Conservation (phyloP, 2,113 vertebrate species). For the Microcebus tavaratra region DNA sequence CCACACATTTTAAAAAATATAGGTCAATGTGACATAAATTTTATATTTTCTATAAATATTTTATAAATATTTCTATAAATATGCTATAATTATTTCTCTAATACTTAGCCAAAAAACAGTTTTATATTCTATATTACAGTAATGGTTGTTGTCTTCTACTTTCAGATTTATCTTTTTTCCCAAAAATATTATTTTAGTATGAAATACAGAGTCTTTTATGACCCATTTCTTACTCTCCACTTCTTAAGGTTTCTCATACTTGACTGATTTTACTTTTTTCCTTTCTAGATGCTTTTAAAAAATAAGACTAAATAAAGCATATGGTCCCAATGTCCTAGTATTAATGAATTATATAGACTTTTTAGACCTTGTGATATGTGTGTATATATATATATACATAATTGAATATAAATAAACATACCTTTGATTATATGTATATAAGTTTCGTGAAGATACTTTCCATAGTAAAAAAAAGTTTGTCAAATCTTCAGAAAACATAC, state of each 20-base stretch:
- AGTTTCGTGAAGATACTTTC: neutral
- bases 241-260: neutral
- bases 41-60: neutral
- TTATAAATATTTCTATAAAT: neutral
- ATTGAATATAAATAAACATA: neutral
- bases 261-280: neutral
- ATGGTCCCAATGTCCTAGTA: neutral
- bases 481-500: neutral
- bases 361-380: neutral
- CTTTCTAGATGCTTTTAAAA: conserved; percentile 13
- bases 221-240: neutral
- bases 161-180: neutral
- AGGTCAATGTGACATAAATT: neutral
- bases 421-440: neutral
- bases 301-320: neutral
- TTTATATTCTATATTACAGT: neutral
- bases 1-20: neutral
- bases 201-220: neutral
- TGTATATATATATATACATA: neutral
- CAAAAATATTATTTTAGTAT: neutral
- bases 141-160: neutral
- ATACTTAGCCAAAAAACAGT: neutral
- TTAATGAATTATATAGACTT: neutral
- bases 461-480: neutral
- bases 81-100: neutral